phyloP scores from a whole-genome alignment of 64 coral and sea anemone genomes.

The Pachyseris speciosa region DNA sequence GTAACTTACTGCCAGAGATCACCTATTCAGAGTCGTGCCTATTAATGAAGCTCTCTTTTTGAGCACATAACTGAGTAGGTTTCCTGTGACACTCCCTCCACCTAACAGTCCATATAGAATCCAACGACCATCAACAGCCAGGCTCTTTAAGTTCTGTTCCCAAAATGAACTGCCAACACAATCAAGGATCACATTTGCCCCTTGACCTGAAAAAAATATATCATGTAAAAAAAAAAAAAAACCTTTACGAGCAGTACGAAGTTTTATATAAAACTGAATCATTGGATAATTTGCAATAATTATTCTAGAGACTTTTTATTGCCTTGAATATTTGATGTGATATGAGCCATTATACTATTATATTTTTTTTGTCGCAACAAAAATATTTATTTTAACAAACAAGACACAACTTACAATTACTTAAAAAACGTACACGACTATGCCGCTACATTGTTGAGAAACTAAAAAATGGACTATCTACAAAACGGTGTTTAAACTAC shows the following conservation, averaged over 20 bases:
- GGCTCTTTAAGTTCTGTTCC: slow-evolving; percentile 84
- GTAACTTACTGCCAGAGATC: slow-evolving; percentile 75
- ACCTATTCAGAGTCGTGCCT: slow-evolving; percentile 82
- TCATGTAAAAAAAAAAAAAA: too few species aligned
- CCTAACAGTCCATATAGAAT: slow-evolving; percentile 92
- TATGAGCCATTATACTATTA: too few species aligned
- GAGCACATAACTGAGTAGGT: slow-evolving; percentile 54
- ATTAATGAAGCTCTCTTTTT: slow-evolving; percentile 78
- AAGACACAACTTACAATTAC: too few species aligned
- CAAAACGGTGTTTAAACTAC: too few species aligned
- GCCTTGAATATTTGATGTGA: too few species aligned
- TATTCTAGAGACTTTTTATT: too few species aligned
- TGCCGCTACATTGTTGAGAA: too few species aligned
- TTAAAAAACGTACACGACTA: too few species aligned
- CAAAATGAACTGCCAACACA: slow-evolving; percentile 93
- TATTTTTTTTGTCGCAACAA: too few species aligned
- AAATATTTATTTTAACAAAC: too few species aligned
- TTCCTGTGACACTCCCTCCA: slow-evolving; percentile 56
- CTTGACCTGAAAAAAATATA: slow-evolving; percentile 74
- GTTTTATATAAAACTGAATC: neutral
- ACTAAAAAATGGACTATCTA: too few species aligned
- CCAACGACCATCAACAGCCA: slow-evolving; percentile 88
- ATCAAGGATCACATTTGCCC: slow-evolving; percentile 90
- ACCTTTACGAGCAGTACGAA: neutral
- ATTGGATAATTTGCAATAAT: too few species aligned